Base-by-base conservation (phyloP, 2,888 invertebrate species). In the Stegophylla sp. region DNA sequence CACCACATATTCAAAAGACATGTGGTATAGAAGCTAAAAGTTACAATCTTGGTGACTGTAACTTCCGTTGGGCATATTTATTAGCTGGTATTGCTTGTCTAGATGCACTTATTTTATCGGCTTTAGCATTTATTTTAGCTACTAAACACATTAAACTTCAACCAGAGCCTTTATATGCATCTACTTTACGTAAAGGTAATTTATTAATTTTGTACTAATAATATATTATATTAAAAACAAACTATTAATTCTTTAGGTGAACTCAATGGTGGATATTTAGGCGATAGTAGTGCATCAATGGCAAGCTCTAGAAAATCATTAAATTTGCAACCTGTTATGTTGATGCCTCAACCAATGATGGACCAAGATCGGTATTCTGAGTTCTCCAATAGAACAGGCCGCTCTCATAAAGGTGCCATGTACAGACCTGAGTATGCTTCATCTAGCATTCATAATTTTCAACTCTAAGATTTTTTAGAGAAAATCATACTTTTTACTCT, bases 41-140 rank as follows among this genome's bases (percentile, higher is more conserved):
- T 84, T 89, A 88, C 85, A 87, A 89, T 85, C 86, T 91, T 85
- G 97, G 96, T 53, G 91, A 92, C 34, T 98, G 98, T 86, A 93
- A 93, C 83, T 90, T 98, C 77, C 91, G 95, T 85, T 96, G 96
- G 96, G 97, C 97, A 5, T 97, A 95, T 87, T 91, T 97, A 15
- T 89, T 98, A 84, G 97, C 96, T 9, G 93, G 94, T 82, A 95
- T 98, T 83, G 96, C 93, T 0, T 93, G 94, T 79, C 87, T 94
- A 84, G 96, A 96, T 86, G 94, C 94, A 75, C 88, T 92, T 74
- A 94, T 96, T 82, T 89, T 97, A 83, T 92, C 97, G 0, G 92
- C 94, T 0, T 89, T 98, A 82, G 97, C 97, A 17, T 97, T 98
- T 88, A 95, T 97, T 85, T 89, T 98, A 84, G 97, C 96, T 48